Evolutionary conservation across 2,797 vertebrate species (phyloP).

Genomic region (Kryptopterus vitreolus): DNA sequence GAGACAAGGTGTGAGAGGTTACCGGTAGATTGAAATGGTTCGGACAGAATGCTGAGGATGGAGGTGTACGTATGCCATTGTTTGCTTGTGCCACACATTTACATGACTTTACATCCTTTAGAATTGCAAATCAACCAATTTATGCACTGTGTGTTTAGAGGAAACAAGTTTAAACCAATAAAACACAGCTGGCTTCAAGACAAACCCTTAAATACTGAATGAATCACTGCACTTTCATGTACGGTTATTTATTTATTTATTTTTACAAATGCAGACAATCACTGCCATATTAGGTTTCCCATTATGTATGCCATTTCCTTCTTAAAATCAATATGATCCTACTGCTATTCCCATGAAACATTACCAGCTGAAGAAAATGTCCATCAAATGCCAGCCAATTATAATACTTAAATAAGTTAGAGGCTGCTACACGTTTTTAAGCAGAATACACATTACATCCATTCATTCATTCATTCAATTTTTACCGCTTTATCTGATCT

Average conservation of each 20-base stretch:
- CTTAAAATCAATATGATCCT: conserved; percentile 14
- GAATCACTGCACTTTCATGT: not conserved
- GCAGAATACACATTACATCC: not conserved
- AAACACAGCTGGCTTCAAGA: not conserved
- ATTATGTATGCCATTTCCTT: not conserved
- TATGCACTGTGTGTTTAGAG: not conserved
- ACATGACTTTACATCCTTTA: not conserved
- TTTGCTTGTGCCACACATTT: not conserved
- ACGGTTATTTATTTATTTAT: too few relatives aligned
- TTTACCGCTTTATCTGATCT: too few relatives aligned
- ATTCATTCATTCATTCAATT: too few relatives aligned
- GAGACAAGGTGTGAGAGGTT: too few relatives aligned
- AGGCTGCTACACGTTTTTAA: not conserved
- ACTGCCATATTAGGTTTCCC: not conserved
- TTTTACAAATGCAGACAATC: not conserved
- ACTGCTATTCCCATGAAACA: conserved; percentile 5
- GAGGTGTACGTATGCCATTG: too few relatives aligned
- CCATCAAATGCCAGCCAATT: not conserved
- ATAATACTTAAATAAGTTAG: not conserved
- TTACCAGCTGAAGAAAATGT: not conserved
- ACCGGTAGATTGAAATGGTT: too few relatives aligned
- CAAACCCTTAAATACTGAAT: not conserved
- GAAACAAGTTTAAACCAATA: not conserved
- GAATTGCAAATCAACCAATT: not conserved
- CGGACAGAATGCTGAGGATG: too few relatives aligned